phyloP scores from a whole-genome alignment of 2,888 invertebrate species.

The Hemithea aestivaria region DNA sequence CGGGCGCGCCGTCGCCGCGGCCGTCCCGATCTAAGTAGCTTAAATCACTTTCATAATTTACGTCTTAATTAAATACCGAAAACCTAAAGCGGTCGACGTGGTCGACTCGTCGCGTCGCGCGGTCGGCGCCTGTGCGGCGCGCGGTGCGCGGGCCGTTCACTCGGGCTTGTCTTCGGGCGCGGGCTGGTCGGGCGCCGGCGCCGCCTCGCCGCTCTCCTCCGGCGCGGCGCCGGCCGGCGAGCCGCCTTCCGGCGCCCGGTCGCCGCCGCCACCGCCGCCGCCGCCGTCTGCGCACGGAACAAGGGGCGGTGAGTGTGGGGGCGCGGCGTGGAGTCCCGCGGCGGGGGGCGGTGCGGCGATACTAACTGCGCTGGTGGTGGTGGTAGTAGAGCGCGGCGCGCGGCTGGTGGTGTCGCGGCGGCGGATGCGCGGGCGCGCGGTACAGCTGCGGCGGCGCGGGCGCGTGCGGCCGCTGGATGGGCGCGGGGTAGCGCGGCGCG shows the following conservation, averaged over 20 bases:
- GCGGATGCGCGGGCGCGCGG: slow-evolving; percentile 31
- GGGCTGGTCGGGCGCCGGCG: slow-evolving; percentile 44
- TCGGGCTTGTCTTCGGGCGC: slow-evolving; percentile 53
- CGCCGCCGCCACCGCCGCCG: slow-evolving; percentile 40
- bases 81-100: slow-evolving; percentile 47
- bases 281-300: slow-evolving; percentile 41
- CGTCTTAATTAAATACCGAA: slow-evolving; percentile 73
- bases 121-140: slow-evolving; percentile 25
- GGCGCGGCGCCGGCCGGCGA: slow-evolving; percentile 38
- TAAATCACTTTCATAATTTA: slow-evolving; percentile 75
- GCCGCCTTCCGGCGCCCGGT: slow-evolving; percentile 47
- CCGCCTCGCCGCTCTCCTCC: slow-evolving; percentile 39
- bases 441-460: slow-evolving; percentile 58
- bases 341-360: slow-evolving; percentile 16
- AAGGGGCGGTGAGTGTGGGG: slow-evolving; percentile 14
- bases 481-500: slow-evolving; percentile 75
- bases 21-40: slow-evolving; percentile 51
- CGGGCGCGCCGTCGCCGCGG: slow-evolving; percentile 31
- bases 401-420: slow-evolving; percentile 39
- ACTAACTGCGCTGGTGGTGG: slow-evolving; percentile 72
- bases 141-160: slow-evolving; percentile 33
- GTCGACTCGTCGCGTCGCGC: slow-evolving; percentile 23
- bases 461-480: slow-evolving; percentile 77
- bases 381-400: slow-evolving; percentile 65
- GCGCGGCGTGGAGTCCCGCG: slow-evolving; percentile 8